Evolutionary conservation across 2,113 vertebrate genomes (phyloP), one percentile per base, ranked within the genome.

Genomic region (Poeciliopsis turrubarensis): DNA sequence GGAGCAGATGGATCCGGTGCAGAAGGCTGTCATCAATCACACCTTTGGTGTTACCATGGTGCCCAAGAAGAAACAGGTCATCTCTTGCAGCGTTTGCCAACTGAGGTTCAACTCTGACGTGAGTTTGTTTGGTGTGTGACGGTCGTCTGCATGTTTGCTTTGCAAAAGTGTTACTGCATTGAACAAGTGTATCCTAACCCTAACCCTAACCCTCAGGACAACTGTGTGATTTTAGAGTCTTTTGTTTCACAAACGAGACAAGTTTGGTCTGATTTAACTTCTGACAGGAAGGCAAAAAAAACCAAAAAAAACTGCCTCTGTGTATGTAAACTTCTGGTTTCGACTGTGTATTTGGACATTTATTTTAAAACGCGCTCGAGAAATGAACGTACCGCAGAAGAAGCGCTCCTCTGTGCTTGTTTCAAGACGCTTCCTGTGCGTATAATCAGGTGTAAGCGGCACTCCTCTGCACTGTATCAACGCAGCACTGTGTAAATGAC

Each of bases 11-110:
- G 98, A 99, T 94, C 98, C 98, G 27, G 97, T 99, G 87, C 97
- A 99, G 94, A 99, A 99, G 90, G 98, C 98, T 27, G 97, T 99
- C 61, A 98, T 99, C 93, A 99, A 98, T 92, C 98, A 99, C 92
- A 99, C 98, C 0, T 99, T 99, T 92, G 98, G 97, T 64, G 96
- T 99, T 57, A 96, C 96, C 72, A 93, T 97, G 93, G 95, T 96
- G 73, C 95, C 95, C 70, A 98, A 96, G 94, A 99, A 97, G 94
- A 99, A 97, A 73, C 97, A 97, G 94, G 94, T 98, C 0, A 98
- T 99, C 91, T 96, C 97, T 75, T 99, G 98, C 91, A 97, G 95
- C 68, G 95, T 98, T 86, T 99, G 98, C 92, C 97, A 97, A 86
- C 95, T 99, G 86, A 97, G 96, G 79, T 99, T 99, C 94, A 99